These are phyloP conservation scores for Zygothrica quintamaculata DNA, from an alignment of 2,888 invertebrate genomes.

Conservation along the genomic window DNA sequence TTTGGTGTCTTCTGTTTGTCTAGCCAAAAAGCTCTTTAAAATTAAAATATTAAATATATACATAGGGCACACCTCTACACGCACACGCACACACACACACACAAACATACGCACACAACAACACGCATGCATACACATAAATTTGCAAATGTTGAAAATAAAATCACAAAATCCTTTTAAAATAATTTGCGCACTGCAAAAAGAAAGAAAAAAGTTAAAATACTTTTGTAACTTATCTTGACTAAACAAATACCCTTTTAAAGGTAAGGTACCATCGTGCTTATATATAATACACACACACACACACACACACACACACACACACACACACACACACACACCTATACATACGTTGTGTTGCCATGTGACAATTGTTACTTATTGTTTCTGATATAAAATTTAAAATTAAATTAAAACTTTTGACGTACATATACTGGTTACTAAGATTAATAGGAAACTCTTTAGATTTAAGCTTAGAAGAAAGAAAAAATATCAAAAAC, in stretches of 20 bases:
- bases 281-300: too few species aligned
- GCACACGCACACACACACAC: conserved; percentile 7
- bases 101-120: conserved; percentile 7
- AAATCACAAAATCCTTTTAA: conserved; percentile 71
- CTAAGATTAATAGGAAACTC: too few species aligned
- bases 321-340: background rate
- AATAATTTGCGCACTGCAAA: conserved; percentile 64
- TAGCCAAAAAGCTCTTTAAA: conserved; percentile 44
- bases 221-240: background rate
- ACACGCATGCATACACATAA: conserved; percentile 1
- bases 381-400: too few species aligned
- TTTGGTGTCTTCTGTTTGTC: conserved; percentile 22
- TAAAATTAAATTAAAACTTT: too few species aligned
- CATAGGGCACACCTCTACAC: conserved; percentile 2
- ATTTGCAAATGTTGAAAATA: conserved; percentile 46
- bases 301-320: background rate
- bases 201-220: conserved; percentile 16
- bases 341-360: too few species aligned
- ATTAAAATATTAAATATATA: conserved; percentile 44
- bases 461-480: too few species aligned
- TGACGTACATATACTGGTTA: too few species aligned
- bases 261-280: background rate
- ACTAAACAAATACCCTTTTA: background rate
- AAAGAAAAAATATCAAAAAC: too few species aligned
- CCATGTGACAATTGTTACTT: too few species aligned